A percentile compares a stretch with the other conserved stretches of the same genome.
phyloP scores from a whole-genome alignment of 2,888 invertebrate genomes.

The Eremobia ochroleuca region DNA sequence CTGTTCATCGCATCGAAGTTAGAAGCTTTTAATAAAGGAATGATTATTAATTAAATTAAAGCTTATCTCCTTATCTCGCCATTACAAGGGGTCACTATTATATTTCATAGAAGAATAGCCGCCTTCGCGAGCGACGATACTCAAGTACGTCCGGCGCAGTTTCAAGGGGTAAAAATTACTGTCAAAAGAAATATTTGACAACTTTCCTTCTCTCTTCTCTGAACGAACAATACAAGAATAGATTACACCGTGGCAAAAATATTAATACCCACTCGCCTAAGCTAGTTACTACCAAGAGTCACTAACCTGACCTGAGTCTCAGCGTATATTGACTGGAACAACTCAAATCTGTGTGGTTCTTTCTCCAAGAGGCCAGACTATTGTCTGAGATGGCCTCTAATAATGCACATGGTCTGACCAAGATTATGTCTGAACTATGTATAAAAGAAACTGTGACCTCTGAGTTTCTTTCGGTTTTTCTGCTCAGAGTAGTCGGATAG shows the following conservation, averaged over 20 bases:
- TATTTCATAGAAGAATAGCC: constrained; percentile 6
- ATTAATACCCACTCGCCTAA: not conserved
- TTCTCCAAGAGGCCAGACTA: no score
- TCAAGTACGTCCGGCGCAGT: constrained; percentile 9
- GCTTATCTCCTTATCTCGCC: not conserved
- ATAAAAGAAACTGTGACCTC: not conserved
- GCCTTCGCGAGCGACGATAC: constrained; percentile 1
- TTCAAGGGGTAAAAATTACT: constrained; percentile 15
- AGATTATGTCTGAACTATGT: not conserved
- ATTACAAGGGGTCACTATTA: constrained; percentile 12
- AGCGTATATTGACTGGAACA: not conserved
- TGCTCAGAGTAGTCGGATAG: not conserved
- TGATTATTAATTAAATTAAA: not conserved
- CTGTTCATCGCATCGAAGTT: not conserved
- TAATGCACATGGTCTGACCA: no score
- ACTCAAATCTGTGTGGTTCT: not conserved
- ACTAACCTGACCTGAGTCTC: not conserved
- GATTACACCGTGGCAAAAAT: not conserved
- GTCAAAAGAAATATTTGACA: constrained; percentile 10
- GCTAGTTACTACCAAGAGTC: not conserved
- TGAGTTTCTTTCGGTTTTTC: not conserved
- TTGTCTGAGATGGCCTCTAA: no score
- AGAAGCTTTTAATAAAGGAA: not conserved
- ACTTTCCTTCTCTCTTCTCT: not conserved
- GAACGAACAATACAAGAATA: not conserved